Percentiles rank a stretch among this genome's conserved stretches.
phyloP scores from a whole-genome alignment of 30 jellyfish, hydroid and myxozoan species.

The Chrysaora quinquecirrha region DNA sequence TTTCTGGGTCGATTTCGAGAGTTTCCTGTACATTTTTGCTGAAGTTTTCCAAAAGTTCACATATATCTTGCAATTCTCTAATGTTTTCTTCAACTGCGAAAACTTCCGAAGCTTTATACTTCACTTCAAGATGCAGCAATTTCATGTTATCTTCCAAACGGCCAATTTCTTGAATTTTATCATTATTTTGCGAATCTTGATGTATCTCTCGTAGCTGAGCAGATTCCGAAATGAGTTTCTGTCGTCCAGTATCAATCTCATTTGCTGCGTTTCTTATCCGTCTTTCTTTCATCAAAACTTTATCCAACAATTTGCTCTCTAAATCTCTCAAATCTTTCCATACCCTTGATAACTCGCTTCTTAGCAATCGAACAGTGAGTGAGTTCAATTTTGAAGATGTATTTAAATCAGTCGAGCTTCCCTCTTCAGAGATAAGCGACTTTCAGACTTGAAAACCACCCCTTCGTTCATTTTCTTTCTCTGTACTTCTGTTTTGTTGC shows the following conservation, averaged over 20 bases:
- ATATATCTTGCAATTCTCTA: slow-evolving; percentile 53
- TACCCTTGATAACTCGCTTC: slow-evolving; percentile 66
- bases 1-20: slow-evolving; percentile 67
- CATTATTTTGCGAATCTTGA: slow-evolving; percentile 14
- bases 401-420: slow-evolving; percentile 43
- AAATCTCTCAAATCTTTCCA: slow-evolving; percentile 66
- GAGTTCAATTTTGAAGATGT: slow-evolving; percentile 53
- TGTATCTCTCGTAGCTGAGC: slow-evolving; percentile 59
- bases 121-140: slow-evolving; percentile 66
- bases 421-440: slow-evolving; percentile 33
- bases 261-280: slow-evolving; percentile 67
- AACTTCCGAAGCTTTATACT: slow-evolving; percentile 63
- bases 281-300: slow-evolving; percentile 52
- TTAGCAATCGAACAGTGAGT: slow-evolving; percentile 42
- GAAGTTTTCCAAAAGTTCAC: slow-evolving; percentile 37
- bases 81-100: slow-evolving; percentile 58
- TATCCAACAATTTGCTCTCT: slow-evolving; percentile 54
- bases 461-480: slow-evolving; percentile 36
- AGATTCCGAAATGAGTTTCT: slow-evolving; percentile 36
- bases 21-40: slow-evolving; percentile 52
- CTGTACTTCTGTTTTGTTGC: slow-evolving; percentile 46
- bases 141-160: slow-evolving; percentile 68
- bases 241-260: slow-evolving; percentile 63
- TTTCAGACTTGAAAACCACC: slow-evolving; percentile 11
- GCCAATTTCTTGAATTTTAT: slow-evolving; percentile 31